A percentile compares a stretch with the other conserved stretches of the same genome.
phyloP scores from a whole-genome alignment of 2,888 invertebrate species.

The Lottia scabra region DNA sequence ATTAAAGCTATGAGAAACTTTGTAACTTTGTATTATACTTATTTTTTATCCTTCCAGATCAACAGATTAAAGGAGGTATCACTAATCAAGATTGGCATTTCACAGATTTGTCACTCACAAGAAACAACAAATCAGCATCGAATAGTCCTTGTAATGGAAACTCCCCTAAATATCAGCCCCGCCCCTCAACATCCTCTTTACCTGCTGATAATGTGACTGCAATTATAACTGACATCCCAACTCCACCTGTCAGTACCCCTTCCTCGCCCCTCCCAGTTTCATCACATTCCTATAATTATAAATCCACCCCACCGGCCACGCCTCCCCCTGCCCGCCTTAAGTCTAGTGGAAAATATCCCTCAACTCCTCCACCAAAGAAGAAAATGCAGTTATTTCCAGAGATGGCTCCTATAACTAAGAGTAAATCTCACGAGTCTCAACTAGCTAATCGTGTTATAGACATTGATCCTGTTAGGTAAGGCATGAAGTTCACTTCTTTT shows the following conservation, averaged over 20 bases:
- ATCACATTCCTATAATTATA: slow-evolving; percentile 48
- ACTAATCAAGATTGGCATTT: slow-evolving; percentile 80
- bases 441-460: slow-evolving; percentile 77
- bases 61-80: slow-evolving; percentile 74
- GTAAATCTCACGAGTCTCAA: slow-evolving; percentile 92
- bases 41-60: slow-evolving; percentile 71
- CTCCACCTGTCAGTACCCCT: slow-evolving; percentile 68
- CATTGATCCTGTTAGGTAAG: slow-evolving; percentile 62
- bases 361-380: slow-evolving; percentile 85
- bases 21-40: no score
- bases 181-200: slow-evolving; percentile 61
- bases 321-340: slow-evolving; percentile 70
- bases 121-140: slow-evolving; percentile 61
- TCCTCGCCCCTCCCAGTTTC: slow-evolving; percentile 58
- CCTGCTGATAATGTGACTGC: slow-evolving; percentile 61
- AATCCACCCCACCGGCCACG: slow-evolving; percentile 72
- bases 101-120: slow-evolving; percentile 76
- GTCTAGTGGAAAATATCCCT: slow-evolving; percentile 77
- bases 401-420: slow-evolving; percentile 79
- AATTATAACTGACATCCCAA: slow-evolving; percentile 62
- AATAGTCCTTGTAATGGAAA: slow-evolving; percentile 53
- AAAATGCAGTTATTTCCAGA: slow-evolving; percentile 75
- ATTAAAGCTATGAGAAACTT: no score
- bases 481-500: no score
- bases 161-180: slow-evolving; percentile 46